These are phyloP conservation scores for Tenebrio molitor DNA, from an alignment of 1,140 invertebrate species.

Conservation along the genomic window DNA sequence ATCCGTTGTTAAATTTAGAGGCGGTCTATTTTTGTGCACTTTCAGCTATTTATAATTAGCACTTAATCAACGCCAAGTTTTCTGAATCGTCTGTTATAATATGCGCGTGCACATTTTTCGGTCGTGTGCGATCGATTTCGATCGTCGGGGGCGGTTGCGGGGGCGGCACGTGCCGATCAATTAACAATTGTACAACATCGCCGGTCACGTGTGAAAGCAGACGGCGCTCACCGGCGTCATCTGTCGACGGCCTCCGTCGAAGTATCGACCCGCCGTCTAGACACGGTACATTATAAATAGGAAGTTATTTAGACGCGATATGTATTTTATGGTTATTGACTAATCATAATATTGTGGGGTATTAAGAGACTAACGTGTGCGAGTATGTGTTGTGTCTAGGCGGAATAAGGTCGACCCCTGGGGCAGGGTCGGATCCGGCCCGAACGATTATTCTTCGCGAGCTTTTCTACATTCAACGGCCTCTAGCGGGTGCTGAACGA, in stretches of 20 bases:
- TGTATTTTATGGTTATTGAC: conserved; percentile 57
- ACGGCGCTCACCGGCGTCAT: conserved; percentile 31
- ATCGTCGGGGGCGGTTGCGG: conserved; percentile 15
- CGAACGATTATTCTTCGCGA: not conserved
- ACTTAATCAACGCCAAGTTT: conserved; percentile 43
- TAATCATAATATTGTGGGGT: conserved; percentile 50
- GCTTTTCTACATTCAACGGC: too few relatives aligned
- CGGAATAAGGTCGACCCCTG: too few relatives aligned
- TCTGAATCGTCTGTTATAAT: conserved; percentile 22
- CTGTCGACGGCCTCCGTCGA: conserved; percentile 40
- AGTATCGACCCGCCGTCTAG: conserved; percentile 52
- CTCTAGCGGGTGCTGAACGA: too few relatives aligned
- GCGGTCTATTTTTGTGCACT: conserved; percentile 22
- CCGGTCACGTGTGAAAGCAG: conserved; percentile 39
- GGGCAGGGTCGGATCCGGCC: not conserved
- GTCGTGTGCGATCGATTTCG: not conserved
- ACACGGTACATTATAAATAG: conserved; percentile 57
- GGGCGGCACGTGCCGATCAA: conserved; percentile 42
- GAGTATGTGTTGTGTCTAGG: conserved; percentile 36
- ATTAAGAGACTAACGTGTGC: conserved; percentile 23
- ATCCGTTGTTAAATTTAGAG: conserved; percentile 34
- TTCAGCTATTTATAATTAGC: conserved; percentile 45
- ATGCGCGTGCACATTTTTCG: not conserved
- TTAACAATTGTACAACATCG: conserved; percentile 32
- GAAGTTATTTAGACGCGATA: conserved; percentile 54